These are phyloP conservation scores for Zaprionus africanus DNA, from an alignment of 1,140 invertebrate species.

Conservation along the genomic window DNA sequence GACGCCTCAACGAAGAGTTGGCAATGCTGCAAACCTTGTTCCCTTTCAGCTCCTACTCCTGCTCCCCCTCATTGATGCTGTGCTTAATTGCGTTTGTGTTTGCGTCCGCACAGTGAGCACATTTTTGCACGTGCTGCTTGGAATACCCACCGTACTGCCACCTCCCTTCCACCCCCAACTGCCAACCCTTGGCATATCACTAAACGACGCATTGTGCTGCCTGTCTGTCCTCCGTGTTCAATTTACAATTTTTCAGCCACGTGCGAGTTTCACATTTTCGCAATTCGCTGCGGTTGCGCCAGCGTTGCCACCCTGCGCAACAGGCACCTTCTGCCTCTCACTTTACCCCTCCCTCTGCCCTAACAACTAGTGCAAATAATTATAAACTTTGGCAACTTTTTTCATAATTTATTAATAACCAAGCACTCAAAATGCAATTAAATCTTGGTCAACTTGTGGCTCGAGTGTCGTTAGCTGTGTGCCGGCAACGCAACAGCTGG, in stretches of 20 bases:
- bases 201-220: constrained; percentile 19
- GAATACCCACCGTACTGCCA: constrained; percentile 2
- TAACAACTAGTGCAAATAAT: constrained; percentile 63
- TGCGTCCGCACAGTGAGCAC: constrained; percentile 73
- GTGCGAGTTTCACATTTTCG: constrained; percentile 56
- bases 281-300: constrained; percentile 72
- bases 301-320: constrained; percentile 55
- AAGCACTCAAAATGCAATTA: constrained; percentile 80
- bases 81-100: constrained; percentile 81
- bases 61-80: constrained; percentile 57
- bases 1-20: constrained; percentile 24
- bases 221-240: constrained; percentile 31
- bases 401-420: constrained; percentile 78
- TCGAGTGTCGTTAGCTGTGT: constrained; percentile 12
- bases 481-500: constrained; percentile 63
- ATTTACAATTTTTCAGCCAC: constrained; percentile 73
- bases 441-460: constrained; percentile 77
- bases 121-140: constrained; percentile 76
- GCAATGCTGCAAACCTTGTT: not conserved
- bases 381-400: constrained; percentile 66
- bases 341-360: not conserved
- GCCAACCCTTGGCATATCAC: constrained; percentile 15
- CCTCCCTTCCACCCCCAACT: not conserved
- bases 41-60: not conserved
- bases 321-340: not conserved